Evolutionary conservation across 2,888 invertebrate species (phyloP).

Genomic region (Lithodes maja): DNA sequence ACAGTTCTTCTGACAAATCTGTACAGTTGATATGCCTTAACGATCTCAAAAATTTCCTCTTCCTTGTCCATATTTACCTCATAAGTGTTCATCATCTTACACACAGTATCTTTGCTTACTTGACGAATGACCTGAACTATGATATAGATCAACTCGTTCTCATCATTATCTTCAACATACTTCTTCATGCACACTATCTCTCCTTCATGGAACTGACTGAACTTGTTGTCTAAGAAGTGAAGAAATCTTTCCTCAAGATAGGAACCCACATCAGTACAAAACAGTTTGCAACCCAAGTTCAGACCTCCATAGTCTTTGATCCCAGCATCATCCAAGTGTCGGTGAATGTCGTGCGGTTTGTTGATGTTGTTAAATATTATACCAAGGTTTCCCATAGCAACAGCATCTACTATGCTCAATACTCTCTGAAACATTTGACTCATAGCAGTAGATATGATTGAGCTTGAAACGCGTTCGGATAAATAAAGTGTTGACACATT

Average conservation of each 20-base stretch:
- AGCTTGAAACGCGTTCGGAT: not conserved
- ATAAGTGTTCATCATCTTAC: slow-evolving; percentile 31
- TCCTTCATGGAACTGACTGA: slow-evolving; percentile 22
- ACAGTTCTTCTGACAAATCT: slow-evolving; percentile 30
- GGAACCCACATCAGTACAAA: slow-evolving; percentile 13
- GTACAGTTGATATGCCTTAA: slow-evolving; percentile 33
- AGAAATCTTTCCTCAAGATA: slow-evolving; percentile 25
- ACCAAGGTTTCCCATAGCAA: not conserved
- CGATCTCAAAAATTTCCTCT: not conserved
- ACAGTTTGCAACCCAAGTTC: not conserved
- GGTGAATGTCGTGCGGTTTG: slow-evolving; percentile 29
- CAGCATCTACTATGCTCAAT: not conserved
- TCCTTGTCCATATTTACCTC: slow-evolving; percentile 23
- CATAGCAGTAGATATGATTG: not conserved
- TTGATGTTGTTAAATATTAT: not conserved
- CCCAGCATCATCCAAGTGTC: not conserved
- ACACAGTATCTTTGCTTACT: not conserved
- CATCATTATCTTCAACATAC: slow-evolving; percentile 22
- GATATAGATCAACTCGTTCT: slow-evolving; percentile 29
- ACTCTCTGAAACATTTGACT: not conserved
- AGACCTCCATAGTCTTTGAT: slow-evolving; percentile 7
- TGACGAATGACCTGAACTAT: slow-evolving; percentile 36
- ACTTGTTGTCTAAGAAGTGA: slow-evolving; percentile 38
- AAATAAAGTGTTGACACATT: slow-evolving; percentile 21
- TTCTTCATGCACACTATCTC: slow-evolving; percentile 51